Percentiles rank a stretch among this genome's conserved stretches.
phyloP scores from a whole-genome alignment of 2,113 vertebrate species.

The Xiphophorus maculatus region DNA sequence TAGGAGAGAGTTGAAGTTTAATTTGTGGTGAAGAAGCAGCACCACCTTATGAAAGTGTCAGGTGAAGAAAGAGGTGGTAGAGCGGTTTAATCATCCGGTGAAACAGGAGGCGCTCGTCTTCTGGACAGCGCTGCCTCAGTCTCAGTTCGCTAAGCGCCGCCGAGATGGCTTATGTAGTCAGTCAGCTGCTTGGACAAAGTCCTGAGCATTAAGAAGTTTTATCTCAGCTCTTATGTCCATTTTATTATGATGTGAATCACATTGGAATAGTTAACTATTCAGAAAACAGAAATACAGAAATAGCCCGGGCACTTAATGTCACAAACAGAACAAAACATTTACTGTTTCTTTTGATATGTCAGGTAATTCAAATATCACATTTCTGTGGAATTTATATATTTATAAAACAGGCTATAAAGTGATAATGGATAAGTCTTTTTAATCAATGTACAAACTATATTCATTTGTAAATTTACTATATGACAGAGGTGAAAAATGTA shows the following conservation, averaged over 20 bases:
- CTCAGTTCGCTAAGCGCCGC: constrained; percentile 38
- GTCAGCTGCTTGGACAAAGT: constrained; percentile 28
- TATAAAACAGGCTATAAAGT: no score
- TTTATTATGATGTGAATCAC: constrained; percentile 28
- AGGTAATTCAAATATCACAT: no score
- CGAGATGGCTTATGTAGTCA: constrained; percentile 29
- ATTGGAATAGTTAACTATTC: constrained; percentile 20
- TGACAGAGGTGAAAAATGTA: no score
- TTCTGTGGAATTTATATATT: no score
- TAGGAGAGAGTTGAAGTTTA: constrained; percentile 11
- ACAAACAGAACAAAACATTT: no score
- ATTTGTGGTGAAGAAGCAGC: constrained; percentile 15
- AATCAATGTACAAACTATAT: no score
- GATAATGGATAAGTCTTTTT: no score
- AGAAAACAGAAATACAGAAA: constrained; percentile 31
- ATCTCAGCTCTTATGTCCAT: constrained; percentile 38
- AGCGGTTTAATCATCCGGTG: constrained; percentile 50
- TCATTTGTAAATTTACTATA: no score
- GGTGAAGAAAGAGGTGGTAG: constrained; percentile 38
- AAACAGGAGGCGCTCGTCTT: constrained; percentile 48
- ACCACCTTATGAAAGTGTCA: constrained; percentile 59
- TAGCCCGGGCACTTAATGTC: not conserved
- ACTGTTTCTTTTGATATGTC: no score
- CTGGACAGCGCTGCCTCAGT: constrained; percentile 29
- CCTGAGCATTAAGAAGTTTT: constrained; percentile 39